A percentile compares a stretch with the other conserved stretches of the same genome.
These are phyloP conservation scores for Lagenorhynchus albirostris DNA, from an alignment of 2,113 vertebrate genomes.

Conservation along the genomic window DNA sequence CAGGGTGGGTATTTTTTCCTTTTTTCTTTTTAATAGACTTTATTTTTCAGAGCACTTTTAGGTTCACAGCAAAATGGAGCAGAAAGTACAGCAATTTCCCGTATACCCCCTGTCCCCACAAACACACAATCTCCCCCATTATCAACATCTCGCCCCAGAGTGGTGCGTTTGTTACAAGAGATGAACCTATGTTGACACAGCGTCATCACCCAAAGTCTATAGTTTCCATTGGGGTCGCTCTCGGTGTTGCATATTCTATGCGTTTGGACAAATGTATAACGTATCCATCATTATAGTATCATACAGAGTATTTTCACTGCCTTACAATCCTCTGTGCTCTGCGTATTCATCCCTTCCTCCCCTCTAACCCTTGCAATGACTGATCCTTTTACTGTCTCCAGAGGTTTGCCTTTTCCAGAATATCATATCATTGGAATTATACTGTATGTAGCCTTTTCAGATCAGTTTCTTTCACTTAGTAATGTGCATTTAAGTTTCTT, in stretches of 20 bases:
- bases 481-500: background rate
- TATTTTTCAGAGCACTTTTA: background rate
- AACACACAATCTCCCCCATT: background rate
- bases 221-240: background rate
- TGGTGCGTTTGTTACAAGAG: background rate
- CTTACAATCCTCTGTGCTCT: background rate
- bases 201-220: background rate
- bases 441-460: background rate
- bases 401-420: background rate
- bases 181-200: background rate
- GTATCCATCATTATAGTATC: background rate
- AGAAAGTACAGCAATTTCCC: background rate
- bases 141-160: background rate
- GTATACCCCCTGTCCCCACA: background rate
- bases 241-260: no score
- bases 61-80: background rate
- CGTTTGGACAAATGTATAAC: background rate
- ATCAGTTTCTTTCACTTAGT: background rate
- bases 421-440: background rate
- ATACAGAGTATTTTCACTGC: background rate
- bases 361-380: background rate
- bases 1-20: background rate
- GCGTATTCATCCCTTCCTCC: background rate
- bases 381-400: background rate
- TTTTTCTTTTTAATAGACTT: background rate